Evolutionary conservation across 2,888 invertebrate genomes (phyloP).

Genomic region (Lepidochrysops patricia): DNA sequence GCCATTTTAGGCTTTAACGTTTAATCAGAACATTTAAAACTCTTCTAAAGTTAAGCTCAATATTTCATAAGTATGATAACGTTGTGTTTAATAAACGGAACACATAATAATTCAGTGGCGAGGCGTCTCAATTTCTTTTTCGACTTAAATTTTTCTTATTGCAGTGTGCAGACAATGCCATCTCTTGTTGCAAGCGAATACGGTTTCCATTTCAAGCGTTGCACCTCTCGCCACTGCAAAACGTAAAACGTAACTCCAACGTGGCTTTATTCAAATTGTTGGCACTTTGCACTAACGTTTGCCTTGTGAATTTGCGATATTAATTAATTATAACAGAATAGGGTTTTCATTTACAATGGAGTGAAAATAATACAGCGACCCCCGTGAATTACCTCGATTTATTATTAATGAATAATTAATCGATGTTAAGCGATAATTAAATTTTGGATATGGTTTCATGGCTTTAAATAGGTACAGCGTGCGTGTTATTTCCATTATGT

Average conservation of each 20-base stretch:
- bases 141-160: too few relatives aligned
- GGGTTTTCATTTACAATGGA: not conserved
- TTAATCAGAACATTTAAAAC: not conserved
- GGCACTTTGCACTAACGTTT: not conserved
- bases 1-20: not conserved
- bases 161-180: too few relatives aligned
- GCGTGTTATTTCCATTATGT: not conserved
- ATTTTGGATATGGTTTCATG: not conserved
- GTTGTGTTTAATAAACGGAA: not conserved
- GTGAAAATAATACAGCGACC: not conserved
- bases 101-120: not conserved
- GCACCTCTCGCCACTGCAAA: too few relatives aligned
- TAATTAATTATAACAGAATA: slow-evolving; percentile 5
- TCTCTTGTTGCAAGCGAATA: too few relatives aligned
- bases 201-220: too few relatives aligned
- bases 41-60: not conserved
- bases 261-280: not conserved
- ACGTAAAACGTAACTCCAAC: not conserved
- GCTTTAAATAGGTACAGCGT: not conserved
- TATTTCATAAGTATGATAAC: not conserved
- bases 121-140: too few relatives aligned
- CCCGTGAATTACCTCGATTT: not conserved
- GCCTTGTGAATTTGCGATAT: not conserved
- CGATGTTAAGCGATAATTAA: slow-evolving; percentile 1
- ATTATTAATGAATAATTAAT: slow-evolving; percentile 8